Conservation (phyloP, 2,113 vertebrate species). For the Dromiciops gliroides region DNA sequence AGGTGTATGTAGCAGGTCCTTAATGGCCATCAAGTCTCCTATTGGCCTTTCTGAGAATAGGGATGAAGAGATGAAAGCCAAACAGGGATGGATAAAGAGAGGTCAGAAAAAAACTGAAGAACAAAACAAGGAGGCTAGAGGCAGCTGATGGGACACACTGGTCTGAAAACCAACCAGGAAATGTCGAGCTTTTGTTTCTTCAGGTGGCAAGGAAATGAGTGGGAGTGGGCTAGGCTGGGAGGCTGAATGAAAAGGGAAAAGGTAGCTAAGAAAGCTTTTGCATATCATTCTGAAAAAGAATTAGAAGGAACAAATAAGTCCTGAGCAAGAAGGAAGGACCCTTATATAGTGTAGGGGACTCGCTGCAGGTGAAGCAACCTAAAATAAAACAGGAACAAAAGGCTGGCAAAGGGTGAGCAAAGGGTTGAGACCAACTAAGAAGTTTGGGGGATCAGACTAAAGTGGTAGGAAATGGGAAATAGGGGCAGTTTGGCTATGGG, state of each 20-base stretch:
- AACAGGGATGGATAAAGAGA: neutral
- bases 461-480: conserved; percentile 1
- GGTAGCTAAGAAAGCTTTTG: neutral
- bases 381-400: neutral
- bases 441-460: conserved; percentile 18
- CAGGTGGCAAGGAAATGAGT: neutral
- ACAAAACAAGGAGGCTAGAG: neutral
- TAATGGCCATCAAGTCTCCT: neutral
- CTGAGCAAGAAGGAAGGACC: conserved; percentile 10
- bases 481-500: neutral
- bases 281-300: conserved; percentile 8
- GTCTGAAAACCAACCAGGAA: conserved; percentile 38
- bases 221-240: neutral
- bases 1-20: neutral
- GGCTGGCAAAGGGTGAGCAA: conserved; percentile 12
- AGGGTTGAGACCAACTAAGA: neutral
- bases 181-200: conserved; percentile 44
- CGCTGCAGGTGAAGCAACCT: neutral
- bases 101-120: conserved; percentile 33
- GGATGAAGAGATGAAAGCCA: neutral
- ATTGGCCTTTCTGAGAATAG: neutral
- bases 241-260: conserved; percentile 19
- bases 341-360: neutral
- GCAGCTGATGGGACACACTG: neutral
- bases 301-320: conserved; percentile 37